Conservation (phyloP, 1,140 invertebrate genomes). For the Eurosta solidaginis region DNA sequence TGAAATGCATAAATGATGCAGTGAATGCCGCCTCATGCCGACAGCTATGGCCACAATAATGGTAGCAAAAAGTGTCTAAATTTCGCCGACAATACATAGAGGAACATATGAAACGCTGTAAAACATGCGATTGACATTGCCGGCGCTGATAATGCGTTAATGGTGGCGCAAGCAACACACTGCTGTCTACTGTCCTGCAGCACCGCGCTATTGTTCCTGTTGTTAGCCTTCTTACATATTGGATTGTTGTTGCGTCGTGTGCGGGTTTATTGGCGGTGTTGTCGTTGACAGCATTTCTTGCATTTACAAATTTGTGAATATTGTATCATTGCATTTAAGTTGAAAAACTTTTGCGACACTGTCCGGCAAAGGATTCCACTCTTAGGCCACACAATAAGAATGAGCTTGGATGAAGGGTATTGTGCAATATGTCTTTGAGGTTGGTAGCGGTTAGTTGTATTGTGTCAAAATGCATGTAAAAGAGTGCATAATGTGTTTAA, state of each 20-base stretch:
- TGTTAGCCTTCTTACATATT: too few relatives aligned
- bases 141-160: conserved; percentile 22
- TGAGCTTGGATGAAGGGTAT: background rate
- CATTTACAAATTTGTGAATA: conserved; percentile 13
- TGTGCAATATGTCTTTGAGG: background rate
- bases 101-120: background rate
- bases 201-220: background rate
- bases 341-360: background rate
- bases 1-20: background rate
- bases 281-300: conserved; percentile 9
- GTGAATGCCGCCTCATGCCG: background rate
- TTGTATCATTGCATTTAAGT: background rate
- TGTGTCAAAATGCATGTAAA: conserved; percentile 8
- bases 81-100: background rate
- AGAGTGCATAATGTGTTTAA: conserved; percentile 21
- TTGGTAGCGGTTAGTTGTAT: background rate
- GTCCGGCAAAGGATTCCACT: background rate
- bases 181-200: background rate
- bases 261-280: background rate
- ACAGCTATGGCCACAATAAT: background rate
- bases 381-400: background rate
- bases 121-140: conserved; percentile 18
- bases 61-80: background rate
- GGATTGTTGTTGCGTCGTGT: background rate
- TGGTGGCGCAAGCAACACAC: conserved; percentile 27